Conservation (phyloP, 23 tunicate species). For the Diplosoma virens region DNA sequence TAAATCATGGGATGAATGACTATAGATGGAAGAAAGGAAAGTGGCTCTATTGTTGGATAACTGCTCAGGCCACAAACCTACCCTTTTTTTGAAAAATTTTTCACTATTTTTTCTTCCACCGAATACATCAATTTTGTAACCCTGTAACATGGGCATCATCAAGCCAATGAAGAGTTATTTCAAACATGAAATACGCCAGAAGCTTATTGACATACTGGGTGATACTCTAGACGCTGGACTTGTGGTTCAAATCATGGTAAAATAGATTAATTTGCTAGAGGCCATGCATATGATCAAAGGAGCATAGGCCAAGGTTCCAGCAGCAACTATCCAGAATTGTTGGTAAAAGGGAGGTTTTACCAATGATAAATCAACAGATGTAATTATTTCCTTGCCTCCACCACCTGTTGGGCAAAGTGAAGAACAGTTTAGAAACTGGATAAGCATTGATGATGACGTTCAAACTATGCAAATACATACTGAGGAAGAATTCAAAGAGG, state of each 20-base stretch:
- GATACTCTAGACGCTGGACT: constrained; percentile 17
- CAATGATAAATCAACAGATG: constrained; percentile 1
- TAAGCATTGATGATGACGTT: constrained; percentile 20
- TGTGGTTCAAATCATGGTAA: constrained; percentile 24
- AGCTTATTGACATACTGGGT: constrained; percentile 17
- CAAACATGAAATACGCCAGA: constrained; percentile 21
- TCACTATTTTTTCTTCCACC: constrained; percentile 24
- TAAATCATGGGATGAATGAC: constrained; percentile 1
- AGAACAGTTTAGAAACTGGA: not conserved
- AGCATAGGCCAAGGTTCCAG: constrained; percentile 27
- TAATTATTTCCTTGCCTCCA: constrained; percentile 20
- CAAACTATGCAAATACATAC: constrained; percentile 11
- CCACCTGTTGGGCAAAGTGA: constrained; percentile 36
- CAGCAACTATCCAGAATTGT: constrained; percentile 19
- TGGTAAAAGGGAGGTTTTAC: constrained; percentile 24
- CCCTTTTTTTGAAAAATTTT: not conserved
- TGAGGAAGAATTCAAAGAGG: constrained; percentile 22
- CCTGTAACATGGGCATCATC: constrained; percentile 24
- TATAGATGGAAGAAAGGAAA: constrained; percentile 5
- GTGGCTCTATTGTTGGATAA: constrained; percentile 16
- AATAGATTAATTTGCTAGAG: constrained; percentile 26
- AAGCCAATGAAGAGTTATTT: constrained; percentile 21
- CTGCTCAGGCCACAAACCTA: constrained; percentile 11
- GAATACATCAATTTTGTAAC: constrained; percentile 16
- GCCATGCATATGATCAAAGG: constrained; percentile 22